Base-by-base conservation (phyloP, 2,113 vertebrate species). In the Kryptolebias marmoratus region DNA sequence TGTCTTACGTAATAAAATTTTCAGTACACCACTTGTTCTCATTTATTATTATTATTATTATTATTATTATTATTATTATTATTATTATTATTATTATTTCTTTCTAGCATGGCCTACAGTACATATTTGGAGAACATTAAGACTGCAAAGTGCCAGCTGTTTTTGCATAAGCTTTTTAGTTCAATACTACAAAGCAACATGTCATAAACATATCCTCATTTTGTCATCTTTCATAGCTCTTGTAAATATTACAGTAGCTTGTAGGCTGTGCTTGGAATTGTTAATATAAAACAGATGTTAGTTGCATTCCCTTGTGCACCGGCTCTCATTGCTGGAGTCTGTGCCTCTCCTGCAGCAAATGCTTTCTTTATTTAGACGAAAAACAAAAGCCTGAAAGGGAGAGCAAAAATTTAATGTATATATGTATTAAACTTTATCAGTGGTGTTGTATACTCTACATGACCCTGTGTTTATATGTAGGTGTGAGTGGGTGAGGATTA, bases 271-370 rank as follows among this genome's bases (percentile, higher is more conserved):
- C 47, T 45, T 73, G 73, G 54, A 85, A 81, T 90, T 87, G 89
- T 90, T 90, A 84, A 89, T 86, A 81, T 70, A 70, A 84, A 87
- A 81, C 91, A 91, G 91, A 90, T 92, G 90, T 91, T 85, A 39
- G 77, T 48, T 6, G n/a, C 56, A 65, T 66, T 88, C 88, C 89
- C 87, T 27, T 57, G 57, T 75, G 88, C 77, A 44, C 31, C 77
- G 12, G 65, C 84, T 66, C 69, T 80, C 61, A 30, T 63, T 53
- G 28, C 73, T 68, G 45, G 57, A 80, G 75, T 85, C 67, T 53
- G 9, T 68, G 54, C 53, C 69, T 42, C 74, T 61, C 53, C 80
- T 64, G 80, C 61, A 79, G 84, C 73, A 68, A 71, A 77, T 62
- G 53, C 63, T 64, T 44, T 77, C 73, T 71, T 88, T 83, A 76